Evolutionary conservation across 1,140 invertebrate species (phyloP), one percentile per base, ranked within the genome.

Genomic region (Drosophila gunungcola): DNA sequence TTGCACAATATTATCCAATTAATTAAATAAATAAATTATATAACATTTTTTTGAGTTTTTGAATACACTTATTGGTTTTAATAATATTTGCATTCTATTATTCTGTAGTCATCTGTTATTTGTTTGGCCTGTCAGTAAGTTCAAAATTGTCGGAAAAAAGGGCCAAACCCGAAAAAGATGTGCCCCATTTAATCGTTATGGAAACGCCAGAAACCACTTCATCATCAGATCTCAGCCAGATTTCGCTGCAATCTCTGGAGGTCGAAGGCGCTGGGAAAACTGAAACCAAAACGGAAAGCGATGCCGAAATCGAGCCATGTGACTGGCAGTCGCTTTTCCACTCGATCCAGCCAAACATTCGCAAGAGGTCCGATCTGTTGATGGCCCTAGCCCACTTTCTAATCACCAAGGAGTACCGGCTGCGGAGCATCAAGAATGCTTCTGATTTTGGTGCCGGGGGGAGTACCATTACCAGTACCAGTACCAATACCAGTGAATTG

Each of bases 371-470:
- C 73, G 96, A 97, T 91, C 91, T 96, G 49, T 81, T 96, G 39
- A 91, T 96, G 55, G 93, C 94, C n/a, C 94, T 96, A 53, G 92
- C 95, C 34, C 96, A 97, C 88, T 96, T 95, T 93, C 94, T 95
- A 84, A 83, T 96, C 5, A 93, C 94, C 4, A 96, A 95, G 92
- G 94, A 94, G 90, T 95, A 94, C 38, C 52, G 69, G n/a, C 96
- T 96, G 72, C 94, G 93, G 70, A 96, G 94, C 78, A 96, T 89
- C 93, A 94, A 93, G 16, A 32, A n/a, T 2, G 12, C 9, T 4
- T 0, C 10, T 3, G 25, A 3, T 9, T 27, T 11, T 11, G 21
- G 21, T 25, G 43, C 46, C 3, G 46, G 46, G 2, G 34, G 21
- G 0, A 9, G 21, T 48, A 4, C 16, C 16, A 21, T 21, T 21